phyloP scores from a whole-genome alignment of 1,140 invertebrate species.

The Lasioglossum baleicum region DNA sequence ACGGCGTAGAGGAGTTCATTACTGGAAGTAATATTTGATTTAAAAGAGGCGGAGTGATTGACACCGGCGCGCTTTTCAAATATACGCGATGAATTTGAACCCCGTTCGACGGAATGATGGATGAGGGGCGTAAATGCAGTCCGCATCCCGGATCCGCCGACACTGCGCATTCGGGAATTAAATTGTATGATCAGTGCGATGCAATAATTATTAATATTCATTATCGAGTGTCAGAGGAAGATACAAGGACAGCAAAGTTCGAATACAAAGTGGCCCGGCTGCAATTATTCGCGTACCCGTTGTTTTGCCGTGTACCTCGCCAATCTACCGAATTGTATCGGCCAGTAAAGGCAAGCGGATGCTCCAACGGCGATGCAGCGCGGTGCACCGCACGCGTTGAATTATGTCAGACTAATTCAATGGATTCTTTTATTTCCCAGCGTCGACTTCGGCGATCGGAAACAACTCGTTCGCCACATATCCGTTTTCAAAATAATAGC shows the following conservation, averaged over 20 bases:
- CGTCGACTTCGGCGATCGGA: too few species aligned
- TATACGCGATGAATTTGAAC: neutral
- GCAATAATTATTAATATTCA: conserved; percentile 14
- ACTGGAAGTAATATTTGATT: neutral
- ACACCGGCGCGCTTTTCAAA: neutral
- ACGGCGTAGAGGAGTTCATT: neutral
- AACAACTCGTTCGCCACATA: too few species aligned
- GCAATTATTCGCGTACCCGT: neutral
- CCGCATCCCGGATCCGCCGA: neutral
- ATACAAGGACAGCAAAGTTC: neutral
- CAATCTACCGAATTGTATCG: too few species aligned
- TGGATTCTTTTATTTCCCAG: too few species aligned
- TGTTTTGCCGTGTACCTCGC: too few species aligned
- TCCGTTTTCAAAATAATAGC: too few species aligned
- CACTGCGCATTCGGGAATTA: neutral
- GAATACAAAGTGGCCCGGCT: neutral
- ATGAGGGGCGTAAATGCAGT: neutral
- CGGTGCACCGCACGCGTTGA: too few species aligned
- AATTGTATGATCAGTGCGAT: neutral
- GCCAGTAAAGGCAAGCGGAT: too few species aligned
- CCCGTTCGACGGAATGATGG: neutral
- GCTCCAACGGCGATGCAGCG: too few species aligned
- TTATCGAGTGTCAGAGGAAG: neutral
- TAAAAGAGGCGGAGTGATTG: neutral
- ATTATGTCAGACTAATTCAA: too few species aligned